A percentile compares a stretch with the other conserved stretches of the same genome.
These are phyloP conservation scores for Lochmaea capreae DNA, from an alignment of 2,888 invertebrate genomes.

Conservation along the genomic window DNA sequence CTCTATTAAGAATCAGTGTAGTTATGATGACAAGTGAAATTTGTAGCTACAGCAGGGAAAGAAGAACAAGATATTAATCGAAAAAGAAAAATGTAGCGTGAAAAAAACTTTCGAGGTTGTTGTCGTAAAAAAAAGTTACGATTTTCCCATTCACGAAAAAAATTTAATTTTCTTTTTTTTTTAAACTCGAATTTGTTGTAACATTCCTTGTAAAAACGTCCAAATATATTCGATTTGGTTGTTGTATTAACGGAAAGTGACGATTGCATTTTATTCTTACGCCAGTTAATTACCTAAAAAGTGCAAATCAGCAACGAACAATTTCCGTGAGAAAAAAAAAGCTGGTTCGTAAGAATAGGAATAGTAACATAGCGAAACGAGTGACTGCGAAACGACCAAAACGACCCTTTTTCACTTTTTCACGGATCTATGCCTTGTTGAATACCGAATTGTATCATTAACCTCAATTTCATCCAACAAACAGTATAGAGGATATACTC, in stretches of 20 bases:
- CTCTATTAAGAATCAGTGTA: too few species aligned
- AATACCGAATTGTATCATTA: slow-evolving; percentile 34
- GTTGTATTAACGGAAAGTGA: neutral
- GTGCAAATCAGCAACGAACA: slow-evolving; percentile 19
- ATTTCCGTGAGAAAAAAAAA: slow-evolving; percentile 35
- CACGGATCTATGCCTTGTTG: slow-evolving; percentile 38
- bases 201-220: neutral
- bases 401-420: slow-evolving; percentile 32
- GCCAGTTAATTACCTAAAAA: slow-evolving; percentile 11
- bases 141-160: too few species aligned
- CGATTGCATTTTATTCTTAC: neutral
- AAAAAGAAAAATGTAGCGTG: too few species aligned
- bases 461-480: slow-evolving; percentile 36
- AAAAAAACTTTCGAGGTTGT: too few species aligned
- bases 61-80: too few species aligned
- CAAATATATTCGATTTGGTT: neutral
- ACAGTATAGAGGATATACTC: slow-evolving; percentile 26
- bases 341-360: slow-evolving; percentile 18
- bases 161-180: too few species aligned
- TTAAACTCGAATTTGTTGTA: neutral
- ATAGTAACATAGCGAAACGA: slow-evolving; percentile 7
- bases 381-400: slow-evolving; percentile 9
- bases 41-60: too few species aligned
- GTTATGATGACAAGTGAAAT: too few species aligned
- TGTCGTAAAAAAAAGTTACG: too few species aligned